Percentiles rank a stretch among this genome's conserved stretches.
phyloP scores from a whole-genome alignment of 2,888 invertebrate genomes.

The Eupithecia exiguata region DNA sequence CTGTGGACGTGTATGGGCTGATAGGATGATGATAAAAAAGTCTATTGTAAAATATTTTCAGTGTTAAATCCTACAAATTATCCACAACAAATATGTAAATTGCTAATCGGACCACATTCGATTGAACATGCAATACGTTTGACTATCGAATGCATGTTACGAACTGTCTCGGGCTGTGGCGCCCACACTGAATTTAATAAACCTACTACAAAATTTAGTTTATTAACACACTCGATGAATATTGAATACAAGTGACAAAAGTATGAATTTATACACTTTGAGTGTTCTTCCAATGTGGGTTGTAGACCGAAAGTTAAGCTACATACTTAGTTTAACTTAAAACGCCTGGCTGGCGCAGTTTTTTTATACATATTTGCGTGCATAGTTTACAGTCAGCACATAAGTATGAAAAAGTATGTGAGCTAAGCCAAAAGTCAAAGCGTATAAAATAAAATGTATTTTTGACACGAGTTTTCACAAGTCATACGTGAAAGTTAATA shows the following conservation, averaged over 20 bases:
- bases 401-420: not conserved
- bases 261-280: no score
- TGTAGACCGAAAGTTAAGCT: not conserved
- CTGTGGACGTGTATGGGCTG: no score
- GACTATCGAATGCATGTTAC: conserved; percentile 27
- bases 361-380: not conserved
- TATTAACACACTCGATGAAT: no score
- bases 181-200: not conserved
- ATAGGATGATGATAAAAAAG: no score
- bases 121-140: conserved; percentile 24
- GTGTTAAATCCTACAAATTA: conserved; percentile 11
- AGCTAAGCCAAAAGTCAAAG: not conserved
- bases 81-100: conserved; percentile 21
- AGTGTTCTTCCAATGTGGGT: not conserved
- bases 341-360: not conserved
- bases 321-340: no score
- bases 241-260: no score
- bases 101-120: conserved; percentile 19
- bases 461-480: not conserved
- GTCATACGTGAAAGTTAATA: not conserved
- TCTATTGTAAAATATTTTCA: not conserved
- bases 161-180: not conserved
- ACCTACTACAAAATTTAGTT: not conserved
- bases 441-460: not conserved
- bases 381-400: not conserved